Evolutionary conservation across 2,113 vertebrate genomes (phyloP).

Genomic region (Indri indri): DNA sequence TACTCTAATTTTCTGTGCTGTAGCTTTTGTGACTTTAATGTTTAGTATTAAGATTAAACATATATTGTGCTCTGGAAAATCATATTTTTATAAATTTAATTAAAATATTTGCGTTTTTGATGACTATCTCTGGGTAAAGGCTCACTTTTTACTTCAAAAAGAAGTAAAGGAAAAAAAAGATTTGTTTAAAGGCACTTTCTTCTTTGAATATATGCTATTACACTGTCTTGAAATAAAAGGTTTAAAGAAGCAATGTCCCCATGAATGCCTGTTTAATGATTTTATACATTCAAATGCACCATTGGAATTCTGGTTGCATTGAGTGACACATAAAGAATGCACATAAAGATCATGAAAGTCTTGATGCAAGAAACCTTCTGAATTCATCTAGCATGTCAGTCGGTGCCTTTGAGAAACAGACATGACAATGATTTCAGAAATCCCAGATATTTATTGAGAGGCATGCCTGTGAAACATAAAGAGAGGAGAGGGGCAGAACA

Average conservation of each 20-base stretch:
- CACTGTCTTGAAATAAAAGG: neutral
- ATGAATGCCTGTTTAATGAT: neutral
- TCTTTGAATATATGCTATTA: neutral
- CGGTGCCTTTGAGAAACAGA: neutral
- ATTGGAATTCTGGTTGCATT: neutral
- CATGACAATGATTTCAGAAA: neutral
- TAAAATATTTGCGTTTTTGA: slow-evolving; percentile 49
- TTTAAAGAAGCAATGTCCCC: neutral
- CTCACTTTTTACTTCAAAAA: neutral
- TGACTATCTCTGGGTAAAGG: slow-evolving; percentile 30
- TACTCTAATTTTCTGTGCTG: slow-evolving; percentile 63
- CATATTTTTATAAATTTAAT: slow-evolving; percentile 9
- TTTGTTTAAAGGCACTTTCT: neutral
- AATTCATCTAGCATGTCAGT: neutral
- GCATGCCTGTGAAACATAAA: neutral
- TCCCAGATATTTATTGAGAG: neutral
- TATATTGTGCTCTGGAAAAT: neutral
- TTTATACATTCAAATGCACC: neutral
- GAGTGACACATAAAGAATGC: neutral
- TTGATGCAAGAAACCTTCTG: neutral
- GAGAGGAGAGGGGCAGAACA: neutral
- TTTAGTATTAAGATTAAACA: slow-evolving; percentile 55
- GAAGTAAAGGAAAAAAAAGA: neutral
- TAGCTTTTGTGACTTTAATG: slow-evolving; percentile 56
- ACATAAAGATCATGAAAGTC: neutral